Base-by-base conservation (phyloP, 2,113 vertebrate species). In the Vidua chalybeata region DNA sequence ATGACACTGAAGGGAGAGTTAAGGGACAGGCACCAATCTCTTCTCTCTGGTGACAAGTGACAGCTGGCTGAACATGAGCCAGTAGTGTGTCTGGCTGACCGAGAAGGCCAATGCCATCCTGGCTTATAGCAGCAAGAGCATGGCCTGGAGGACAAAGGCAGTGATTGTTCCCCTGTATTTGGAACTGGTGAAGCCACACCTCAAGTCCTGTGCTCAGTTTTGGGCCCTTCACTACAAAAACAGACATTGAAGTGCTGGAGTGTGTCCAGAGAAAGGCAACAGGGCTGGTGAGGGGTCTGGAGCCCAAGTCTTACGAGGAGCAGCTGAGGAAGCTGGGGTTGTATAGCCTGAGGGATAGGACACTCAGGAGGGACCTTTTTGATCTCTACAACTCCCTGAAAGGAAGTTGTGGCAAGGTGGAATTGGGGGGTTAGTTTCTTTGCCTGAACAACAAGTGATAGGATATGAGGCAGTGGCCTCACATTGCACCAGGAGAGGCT, bases 381-480 rank as follows among this genome's bases (percentile, higher is more conserved):
- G 21, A 31, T 21, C 28, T 67, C 45, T 67, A 21, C 12, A 39
- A 20, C 37, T 67, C 24, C 13, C 23, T 39, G 45, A 67, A 59
- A 67, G 27, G 31, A 58, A 51, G 15, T 4, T 35, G 23, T 59
- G 62, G 45, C 0, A 0, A 52, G 18, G 23, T 30, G 7, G 22
- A 13, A 8, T 58, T 21, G 6, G 1, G 3, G 10, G 46, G 6
- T 3, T 9, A 7, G 3, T 39, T 58, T 59, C 19, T 54, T 39
- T n/a, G 28, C 7, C 30, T 15, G 23, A 39, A 45, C 16, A 63
- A 21, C 10, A 46, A 74, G 15, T 9, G 10, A 28, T 24, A 66
- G 43, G 14, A 6, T 33, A 37, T 39, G 33, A 46, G 7, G 28
- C 67, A 59, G 17, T n/a, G 30, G 39, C 20, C 28, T 61, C 54